Evolutionary conservation across 2,797 vertebrate genomes (phyloP), one percentile per base, ranked within the genome.

Genomic region (Malurus leucopterus): DNA sequence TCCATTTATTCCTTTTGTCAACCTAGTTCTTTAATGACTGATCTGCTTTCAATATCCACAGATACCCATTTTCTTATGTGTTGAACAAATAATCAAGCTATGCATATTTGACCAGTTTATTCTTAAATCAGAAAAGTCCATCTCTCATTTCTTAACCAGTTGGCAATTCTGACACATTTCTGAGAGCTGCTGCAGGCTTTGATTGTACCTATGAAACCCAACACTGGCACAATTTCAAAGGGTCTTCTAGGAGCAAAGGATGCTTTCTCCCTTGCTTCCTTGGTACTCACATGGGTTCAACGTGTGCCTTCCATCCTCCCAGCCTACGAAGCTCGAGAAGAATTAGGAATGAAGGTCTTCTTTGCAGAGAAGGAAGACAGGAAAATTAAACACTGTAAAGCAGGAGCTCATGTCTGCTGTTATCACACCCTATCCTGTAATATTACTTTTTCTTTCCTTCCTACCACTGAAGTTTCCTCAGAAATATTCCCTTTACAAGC

Each of bases 231-330:
- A 71, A 71, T 13, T 74, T 63, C 44, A 53, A 46, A 61, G 6
- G 8, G 13, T 71, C 40, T 54, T 75, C 51, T 34, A 50, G 15
- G 13, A 68, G 44, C 6, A 78, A 53, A 50, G 72, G 15, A 54
- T 32, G 22, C 5, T 67, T 74, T 63, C 41, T 47, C 8, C 1
- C 1, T 59, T 63, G 5, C 22, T 53, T 5, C 61, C 30, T 46
- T 75, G 22, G 51, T 84, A 38, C n/a, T 75, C 40, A 36, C 20
- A 32, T 19, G 68, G 10, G 26, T 30, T 40, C 6, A 77, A 5
- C 4, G 5, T 0, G 0, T 24, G 16, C 9, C 21, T 20, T 58
- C 32, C 47, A 54, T 61, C 36, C 17, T 73, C 26, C 23, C 30
- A 86, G 46, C 3, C 9, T 50, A 43, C 78, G 64, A 17, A 65